Evolutionary conservation across 2,888 invertebrate genomes (phyloP).

Genomic region (Drosophila anceps): DNA sequence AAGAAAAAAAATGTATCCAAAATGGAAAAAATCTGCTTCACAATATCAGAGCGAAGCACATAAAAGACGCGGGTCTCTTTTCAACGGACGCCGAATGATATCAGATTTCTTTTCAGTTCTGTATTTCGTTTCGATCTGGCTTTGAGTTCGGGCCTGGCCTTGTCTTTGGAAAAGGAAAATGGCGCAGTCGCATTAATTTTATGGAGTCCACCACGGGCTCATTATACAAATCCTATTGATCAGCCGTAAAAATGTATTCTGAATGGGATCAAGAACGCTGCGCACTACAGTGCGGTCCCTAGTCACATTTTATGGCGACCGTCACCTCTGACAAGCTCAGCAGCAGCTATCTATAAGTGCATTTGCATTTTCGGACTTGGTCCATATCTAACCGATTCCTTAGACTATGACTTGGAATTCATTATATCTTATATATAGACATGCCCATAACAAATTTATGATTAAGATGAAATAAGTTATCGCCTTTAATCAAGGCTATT

Average conservation of each 20-base stretch:
- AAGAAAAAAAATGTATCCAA: constrained; percentile 62
- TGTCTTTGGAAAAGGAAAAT: constrained; percentile 57
- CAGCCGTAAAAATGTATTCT: constrained; percentile 69
- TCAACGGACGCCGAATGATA: constrained; percentile 73
- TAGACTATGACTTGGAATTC: background rate
- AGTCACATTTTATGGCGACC: constrained; percentile 34
- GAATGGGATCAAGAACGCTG: constrained; percentile 44
- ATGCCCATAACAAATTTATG: background rate
- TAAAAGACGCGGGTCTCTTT: constrained; percentile 72
- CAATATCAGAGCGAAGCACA: constrained; percentile 72
- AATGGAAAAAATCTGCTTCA: constrained; percentile 75
- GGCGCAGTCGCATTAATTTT: constrained; percentile 66
- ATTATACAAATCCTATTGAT: constrained; percentile 77
- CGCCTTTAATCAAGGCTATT: background rate
- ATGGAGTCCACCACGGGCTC: constrained; percentile 65
- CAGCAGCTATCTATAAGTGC: constrained; percentile 10
- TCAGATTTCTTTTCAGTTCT: constrained; percentile 73
- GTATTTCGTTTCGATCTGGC: constrained; percentile 47
- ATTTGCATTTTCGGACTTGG: constrained; percentile 11
- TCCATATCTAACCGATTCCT: background rate
- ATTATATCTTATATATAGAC: background rate
- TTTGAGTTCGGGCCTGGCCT: constrained; percentile 11
- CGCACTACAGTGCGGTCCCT: constrained; percentile 23
- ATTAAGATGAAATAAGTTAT: background rate
- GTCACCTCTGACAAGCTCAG: constrained; percentile 20